These are phyloP conservation scores for Acromyrmex heyeri DNA, from an alignment of 1,140 invertebrate species.

Conservation along the genomic window DNA sequence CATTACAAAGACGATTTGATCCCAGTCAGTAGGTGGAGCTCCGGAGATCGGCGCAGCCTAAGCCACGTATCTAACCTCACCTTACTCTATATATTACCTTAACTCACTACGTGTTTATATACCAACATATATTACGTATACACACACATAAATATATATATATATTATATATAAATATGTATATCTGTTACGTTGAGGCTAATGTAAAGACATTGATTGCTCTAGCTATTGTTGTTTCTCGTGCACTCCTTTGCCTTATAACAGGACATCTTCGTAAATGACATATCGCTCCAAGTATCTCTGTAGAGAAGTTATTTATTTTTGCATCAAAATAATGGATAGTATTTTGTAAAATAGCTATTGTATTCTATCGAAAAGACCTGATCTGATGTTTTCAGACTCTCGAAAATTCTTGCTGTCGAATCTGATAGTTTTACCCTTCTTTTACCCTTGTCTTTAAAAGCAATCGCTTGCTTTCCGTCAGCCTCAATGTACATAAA, in stretches of 20 bases:
- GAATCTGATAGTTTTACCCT: not conserved
- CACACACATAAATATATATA: constrained; percentile 80
- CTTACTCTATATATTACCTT: constrained; percentile 87
- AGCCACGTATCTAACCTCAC: constrained; percentile 87
- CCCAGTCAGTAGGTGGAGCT: constrained; percentile 87
- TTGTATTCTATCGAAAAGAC: not conserved
- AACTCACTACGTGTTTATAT: constrained; percentile 86
- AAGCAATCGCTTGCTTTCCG: constrained; percentile 21
- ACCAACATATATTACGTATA: constrained; percentile 84
- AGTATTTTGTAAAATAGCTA: not conserved
- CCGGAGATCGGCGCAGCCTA: constrained; percentile 86
- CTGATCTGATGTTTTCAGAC: not conserved
- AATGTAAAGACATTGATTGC: constrained; percentile 23
- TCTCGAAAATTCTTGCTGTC: not conserved
- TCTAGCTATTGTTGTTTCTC: not conserved
- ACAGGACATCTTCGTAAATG: not conserved
- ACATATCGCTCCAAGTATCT: not conserved
- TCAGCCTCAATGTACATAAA: constrained; percentile 63
- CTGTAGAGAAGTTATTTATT: not conserved
- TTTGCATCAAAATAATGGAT: not conserved
- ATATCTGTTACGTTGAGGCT: constrained; percentile 65
- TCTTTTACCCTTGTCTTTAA: not conserved
- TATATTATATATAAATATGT: constrained; percentile 72
- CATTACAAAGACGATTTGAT: constrained; percentile 87
- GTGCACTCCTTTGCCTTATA: not conserved